Conservation (phyloP, 2,113 vertebrate species). For the Grammomys dolichurus region DNA sequence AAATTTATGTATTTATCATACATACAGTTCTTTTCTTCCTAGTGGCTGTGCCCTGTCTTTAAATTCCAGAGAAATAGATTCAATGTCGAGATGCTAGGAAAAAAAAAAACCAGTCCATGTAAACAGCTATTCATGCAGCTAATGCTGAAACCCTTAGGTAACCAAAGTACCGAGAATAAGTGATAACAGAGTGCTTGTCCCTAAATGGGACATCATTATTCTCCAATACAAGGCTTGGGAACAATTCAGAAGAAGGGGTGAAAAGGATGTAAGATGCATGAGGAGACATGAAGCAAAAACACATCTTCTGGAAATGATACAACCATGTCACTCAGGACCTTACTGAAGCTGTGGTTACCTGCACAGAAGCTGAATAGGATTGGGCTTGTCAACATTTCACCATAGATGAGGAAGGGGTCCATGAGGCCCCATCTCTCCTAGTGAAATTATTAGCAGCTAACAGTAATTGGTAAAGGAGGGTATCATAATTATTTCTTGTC, state of each 20-base stretch:
- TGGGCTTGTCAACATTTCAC: not conserved
- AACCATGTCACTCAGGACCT: too few relatives aligned
- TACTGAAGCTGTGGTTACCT: not conserved
- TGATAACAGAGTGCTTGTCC: not conserved
- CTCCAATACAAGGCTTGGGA: not conserved
- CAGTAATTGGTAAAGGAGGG: not conserved
- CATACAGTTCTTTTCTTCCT: not conserved
- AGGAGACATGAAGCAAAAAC: not conserved
- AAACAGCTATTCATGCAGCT: not conserved
- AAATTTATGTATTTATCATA: slow-evolving; percentile 32
- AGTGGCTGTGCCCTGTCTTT: not conserved
- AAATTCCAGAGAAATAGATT: slow-evolving; percentile 31
- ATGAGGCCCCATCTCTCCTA: not conserved
- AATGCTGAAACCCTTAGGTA: not conserved
- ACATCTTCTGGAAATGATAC: not conserved
- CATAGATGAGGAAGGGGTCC: not conserved
- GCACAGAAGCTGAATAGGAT: not conserved
- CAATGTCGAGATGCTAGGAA: not conserved
- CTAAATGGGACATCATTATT: not conserved
- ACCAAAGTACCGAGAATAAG: not conserved
- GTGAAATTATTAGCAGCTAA: not conserved
- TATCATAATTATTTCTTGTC: not conserved
- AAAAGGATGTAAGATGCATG: too few relatives aligned
- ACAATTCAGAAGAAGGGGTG: not conserved
- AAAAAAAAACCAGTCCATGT: not conserved